Evolutionary conservation across 1,140 invertebrate species (phyloP).

Genomic region (Zelostemma sp.): DNA sequence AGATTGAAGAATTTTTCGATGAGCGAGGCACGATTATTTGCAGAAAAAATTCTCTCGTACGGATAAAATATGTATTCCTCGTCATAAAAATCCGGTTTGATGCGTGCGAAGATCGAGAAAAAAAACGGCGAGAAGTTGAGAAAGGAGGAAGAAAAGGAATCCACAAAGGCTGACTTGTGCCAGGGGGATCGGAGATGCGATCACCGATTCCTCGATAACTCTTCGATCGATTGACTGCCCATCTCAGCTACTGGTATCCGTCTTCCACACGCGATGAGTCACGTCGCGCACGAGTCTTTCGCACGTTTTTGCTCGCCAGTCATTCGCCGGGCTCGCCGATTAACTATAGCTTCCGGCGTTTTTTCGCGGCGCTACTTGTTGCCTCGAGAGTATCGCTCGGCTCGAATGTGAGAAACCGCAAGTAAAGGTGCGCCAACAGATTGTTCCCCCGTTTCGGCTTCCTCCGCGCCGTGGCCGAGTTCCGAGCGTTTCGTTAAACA

Average conservation of each 20-base stretch:
- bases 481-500: conserved; percentile 14
- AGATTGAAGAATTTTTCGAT: no score
- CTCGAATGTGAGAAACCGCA: conserved; percentile 26
- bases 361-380: conserved; percentile 27
- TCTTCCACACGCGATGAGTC: conserved; percentile 50
- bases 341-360: conserved; percentile 57
- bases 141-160: background rate
- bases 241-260: conserved; percentile 30
- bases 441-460: conserved; percentile 12
- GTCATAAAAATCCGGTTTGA: conserved; percentile 13
- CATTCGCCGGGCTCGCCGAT: conserved; percentile 49
- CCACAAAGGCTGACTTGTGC: conserved; percentile 17
- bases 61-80: no score
- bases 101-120: conserved; percentile 28
- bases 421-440: conserved; percentile 28
- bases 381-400: conserved; percentile 7
- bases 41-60: no score
- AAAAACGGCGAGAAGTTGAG: conserved; percentile 17
- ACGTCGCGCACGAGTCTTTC: conserved; percentile 52
- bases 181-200: conserved; percentile 33
- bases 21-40: no score
- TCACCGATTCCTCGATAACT: conserved; percentile 34
- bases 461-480: conserved; percentile 21
- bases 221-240: conserved; percentile 22
- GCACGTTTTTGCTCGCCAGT: conserved; percentile 57